These are phyloP conservation scores for Folsomia manolachei DNA, from an alignment of 2,888 invertebrate genomes.

Conservation along the genomic window DNA sequence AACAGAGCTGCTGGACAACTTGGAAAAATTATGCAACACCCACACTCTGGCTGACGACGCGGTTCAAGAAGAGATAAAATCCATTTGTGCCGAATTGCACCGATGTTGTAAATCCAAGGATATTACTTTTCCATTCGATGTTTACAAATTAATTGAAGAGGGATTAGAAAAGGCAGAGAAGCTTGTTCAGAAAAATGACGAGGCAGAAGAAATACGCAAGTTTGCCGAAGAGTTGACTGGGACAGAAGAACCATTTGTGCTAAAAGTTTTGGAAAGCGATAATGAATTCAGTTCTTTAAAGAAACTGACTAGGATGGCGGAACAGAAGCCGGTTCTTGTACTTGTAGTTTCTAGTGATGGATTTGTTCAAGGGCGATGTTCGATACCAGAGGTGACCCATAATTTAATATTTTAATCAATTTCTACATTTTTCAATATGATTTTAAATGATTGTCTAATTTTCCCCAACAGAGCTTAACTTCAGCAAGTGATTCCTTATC, in stretches of 20 bases:
- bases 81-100: not conserved
- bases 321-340: constrained; percentile 63
- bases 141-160: constrained; percentile 33
- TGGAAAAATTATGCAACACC: constrained; percentile 26
- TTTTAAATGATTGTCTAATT: not conserved
- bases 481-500: constrained; percentile 60
- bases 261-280: constrained; percentile 41
- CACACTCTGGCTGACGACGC: not conserved
- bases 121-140: constrained; percentile 38
- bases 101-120: not conserved
- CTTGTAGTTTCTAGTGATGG: constrained; percentile 59
- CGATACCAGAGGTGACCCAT: constrained; percentile 67
- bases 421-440: not conserved
- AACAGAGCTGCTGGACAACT: constrained; percentile 20
- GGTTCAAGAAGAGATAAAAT: not conserved
- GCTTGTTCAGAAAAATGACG: constrained; percentile 36
- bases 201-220: constrained; percentile 28
- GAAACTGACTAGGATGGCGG: constrained; percentile 61
- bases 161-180: constrained; percentile 36
- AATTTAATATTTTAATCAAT: no score
- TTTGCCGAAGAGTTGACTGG: constrained; percentile 37
- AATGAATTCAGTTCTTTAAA: constrained; percentile 57
- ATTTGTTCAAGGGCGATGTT: constrained; percentile 66
- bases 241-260: constrained; percentile 24
- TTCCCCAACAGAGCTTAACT: no score